Evolutionary conservation across 2,888 invertebrate species (phyloP).

Genomic region (Tetanocera ferruginea): DNA sequence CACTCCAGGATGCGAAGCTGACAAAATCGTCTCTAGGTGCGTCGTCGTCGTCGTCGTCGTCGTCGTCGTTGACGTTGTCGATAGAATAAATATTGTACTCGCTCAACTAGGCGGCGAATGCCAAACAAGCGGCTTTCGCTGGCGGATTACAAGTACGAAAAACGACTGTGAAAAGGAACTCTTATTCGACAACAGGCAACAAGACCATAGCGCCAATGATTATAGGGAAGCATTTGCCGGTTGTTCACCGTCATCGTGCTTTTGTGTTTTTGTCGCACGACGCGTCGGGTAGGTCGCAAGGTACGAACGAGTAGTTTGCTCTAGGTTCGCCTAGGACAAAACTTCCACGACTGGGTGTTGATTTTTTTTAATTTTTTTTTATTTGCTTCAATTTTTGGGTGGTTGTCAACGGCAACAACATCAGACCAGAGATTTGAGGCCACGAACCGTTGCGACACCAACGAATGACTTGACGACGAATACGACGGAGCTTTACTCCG

Average conservation of each 20-base stretch:
- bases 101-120: constrained; percentile 8
- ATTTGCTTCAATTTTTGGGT: neutral
- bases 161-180: constrained; percentile 5
- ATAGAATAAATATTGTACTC: constrained; percentile 48
- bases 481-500: too few species aligned
- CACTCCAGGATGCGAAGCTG: constrained; percentile 29
- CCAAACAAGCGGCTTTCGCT: constrained; percentile 9
- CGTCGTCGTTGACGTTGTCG: constrained; percentile 46
- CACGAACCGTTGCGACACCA: neutral
- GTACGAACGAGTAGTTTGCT: neutral
- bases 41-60: constrained; percentile 30
- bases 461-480: neutral
- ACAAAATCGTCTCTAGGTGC: constrained; percentile 13
- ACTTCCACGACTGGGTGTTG: neutral
- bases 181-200: constrained; percentile 6
- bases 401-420: neutral
- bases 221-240: constrained; percentile 15
- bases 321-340: neutral
- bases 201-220: constrained; percentile 20
- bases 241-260: constrained; percentile 2
- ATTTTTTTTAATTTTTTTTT: neutral
- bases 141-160: constrained; percentile 6
- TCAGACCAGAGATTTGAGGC: constrained; percentile 1
- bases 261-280: constrained; percentile 27
- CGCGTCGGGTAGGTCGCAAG: constrained; percentile 15